These are phyloP conservation scores for Biston stratarius DNA, from an alignment of 2,888 invertebrate species.

Conservation along the genomic window DNA sequence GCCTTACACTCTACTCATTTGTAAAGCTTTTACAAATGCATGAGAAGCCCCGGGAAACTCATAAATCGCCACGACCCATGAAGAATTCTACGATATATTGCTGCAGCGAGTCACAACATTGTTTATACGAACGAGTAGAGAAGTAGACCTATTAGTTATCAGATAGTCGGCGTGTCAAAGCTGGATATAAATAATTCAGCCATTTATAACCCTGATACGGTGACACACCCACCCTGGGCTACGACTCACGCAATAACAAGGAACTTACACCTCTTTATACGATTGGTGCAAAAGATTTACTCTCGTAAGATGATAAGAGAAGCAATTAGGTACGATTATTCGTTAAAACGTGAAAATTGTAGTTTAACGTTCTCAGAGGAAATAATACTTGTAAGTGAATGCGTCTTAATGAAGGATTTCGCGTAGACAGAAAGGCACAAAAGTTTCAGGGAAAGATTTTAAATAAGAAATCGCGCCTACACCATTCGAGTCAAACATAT, in stretches of 20 bases:
- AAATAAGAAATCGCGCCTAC: too few species aligned
- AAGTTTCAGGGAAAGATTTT: too few species aligned
- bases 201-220: conserved; percentile 45
- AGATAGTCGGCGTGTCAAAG: conserved; percentile 48
- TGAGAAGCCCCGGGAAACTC: conserved; percentile 24
- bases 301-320: neutral
- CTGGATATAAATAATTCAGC: conserved; percentile 50
- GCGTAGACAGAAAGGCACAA: too few species aligned
- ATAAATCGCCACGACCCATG: conserved; percentile 33
- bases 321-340: too few species aligned
- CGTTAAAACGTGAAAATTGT: too few species aligned
- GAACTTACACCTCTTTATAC: conserved; percentile 41
- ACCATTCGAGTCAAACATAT: too few species aligned
- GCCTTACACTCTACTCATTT: conserved; percentile 12
- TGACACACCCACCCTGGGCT: conserved; percentile 50
- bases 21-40: conserved; percentile 34
- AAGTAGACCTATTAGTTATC: conserved; percentile 35
- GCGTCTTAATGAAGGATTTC: too few species aligned
- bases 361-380: too few species aligned
- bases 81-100: conserved; percentile 39
- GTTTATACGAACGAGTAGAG: conserved; percentile 18
- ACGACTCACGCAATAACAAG: conserved; percentile 49
- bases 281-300: conserved; percentile 21
- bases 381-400: too few species aligned
- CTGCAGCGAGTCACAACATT: conserved; percentile 30